Base-by-base conservation (phyloP, 2,797 vertebrate genomes). In the Danio tinwini region DNA sequence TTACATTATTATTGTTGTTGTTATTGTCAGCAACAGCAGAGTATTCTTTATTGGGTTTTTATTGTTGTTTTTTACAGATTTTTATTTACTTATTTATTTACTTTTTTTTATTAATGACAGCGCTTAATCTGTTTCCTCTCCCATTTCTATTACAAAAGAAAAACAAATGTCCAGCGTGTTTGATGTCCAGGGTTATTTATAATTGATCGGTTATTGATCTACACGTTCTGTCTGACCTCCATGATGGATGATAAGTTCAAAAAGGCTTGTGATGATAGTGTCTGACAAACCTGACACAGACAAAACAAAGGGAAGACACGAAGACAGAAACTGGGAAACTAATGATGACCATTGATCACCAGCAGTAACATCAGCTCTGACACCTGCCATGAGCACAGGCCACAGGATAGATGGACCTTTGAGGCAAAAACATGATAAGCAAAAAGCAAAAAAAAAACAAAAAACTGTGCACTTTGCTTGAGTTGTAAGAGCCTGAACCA, bases 171-270 rank as follows among this genome's bases (percentile, higher is more conserved):
- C 61, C 52, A 16, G n/a, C 45, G 50, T 64, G 13, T 56, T 82
- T 70, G 64, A 77, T 80, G 59, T 83, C 71, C 53, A 73, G 8
- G 58, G 77, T 85, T 78, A 84, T 83, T 78, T 78, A 80, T 70
- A 85, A 85, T 82, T 68, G 78, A 84, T 80, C 69, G 29, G 53
- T 45, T 82, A 85, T 89, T 75, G 84, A 86, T 78, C 45, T 42
- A 42, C 42, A 21, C 50, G n/a, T 52, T 64, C 72, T 56, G 61
- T 49, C 39, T 73, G 83, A 82, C 71, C 29, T 44, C 29, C 40
- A 55, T 78, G 85, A 83, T 64, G 53, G 82, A 82, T 74, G 73
- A 14, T 16, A 47, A 74, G 81, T 64, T 73, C 45, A 53, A 58
- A 78, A 55, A 73, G 29, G 39, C 50, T 72, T 47, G 19, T 64